Evolutionary conservation across 2,888 invertebrate genomes (phyloP).

Genomic region (Lasioglossum villosulum): DNA sequence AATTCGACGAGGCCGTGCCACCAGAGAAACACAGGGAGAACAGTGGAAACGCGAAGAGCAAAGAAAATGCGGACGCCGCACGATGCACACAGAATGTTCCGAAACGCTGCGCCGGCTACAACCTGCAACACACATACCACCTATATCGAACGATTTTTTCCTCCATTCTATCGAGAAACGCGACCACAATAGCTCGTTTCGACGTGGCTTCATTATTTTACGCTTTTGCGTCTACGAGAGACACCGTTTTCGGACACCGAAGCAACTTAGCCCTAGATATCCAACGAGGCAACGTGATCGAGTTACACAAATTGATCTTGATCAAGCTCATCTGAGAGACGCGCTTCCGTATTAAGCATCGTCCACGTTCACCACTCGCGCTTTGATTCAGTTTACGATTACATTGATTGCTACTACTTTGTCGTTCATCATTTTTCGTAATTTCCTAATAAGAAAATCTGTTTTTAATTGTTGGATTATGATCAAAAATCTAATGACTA

Average conservation of each 20-base stretch:
- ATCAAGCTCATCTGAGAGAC: neutral
- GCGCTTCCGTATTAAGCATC: too few relatives aligned
- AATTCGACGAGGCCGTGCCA: constrained; percentile 47
- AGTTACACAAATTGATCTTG: neutral
- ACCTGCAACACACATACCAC: neutral
- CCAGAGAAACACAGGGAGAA: constrained; percentile 38
- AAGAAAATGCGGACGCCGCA: constrained; percentile 10
- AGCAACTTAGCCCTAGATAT: neutral
- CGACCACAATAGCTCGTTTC: constrained; percentile 3
- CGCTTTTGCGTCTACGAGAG: neutral
- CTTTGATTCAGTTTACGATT: too few relatives aligned
- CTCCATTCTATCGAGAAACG: neutral
- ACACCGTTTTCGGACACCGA: neutral
- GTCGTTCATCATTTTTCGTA: too few relatives aligned
- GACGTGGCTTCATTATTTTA: neutral
- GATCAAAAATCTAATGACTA: too few relatives aligned
- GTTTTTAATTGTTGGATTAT: too few relatives aligned
- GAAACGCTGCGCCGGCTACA: neutral
- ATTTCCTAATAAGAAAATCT: too few relatives aligned
- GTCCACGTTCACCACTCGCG: too few relatives aligned
- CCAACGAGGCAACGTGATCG: neutral
- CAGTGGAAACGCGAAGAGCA: constrained; percentile 37
- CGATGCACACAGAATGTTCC: neutral
- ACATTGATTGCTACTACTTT: too few relatives aligned
- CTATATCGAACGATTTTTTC: neutral